Evolutionary conservation across 2,797 vertebrate species (phyloP).

Genomic region (Sebastes minor): DNA sequence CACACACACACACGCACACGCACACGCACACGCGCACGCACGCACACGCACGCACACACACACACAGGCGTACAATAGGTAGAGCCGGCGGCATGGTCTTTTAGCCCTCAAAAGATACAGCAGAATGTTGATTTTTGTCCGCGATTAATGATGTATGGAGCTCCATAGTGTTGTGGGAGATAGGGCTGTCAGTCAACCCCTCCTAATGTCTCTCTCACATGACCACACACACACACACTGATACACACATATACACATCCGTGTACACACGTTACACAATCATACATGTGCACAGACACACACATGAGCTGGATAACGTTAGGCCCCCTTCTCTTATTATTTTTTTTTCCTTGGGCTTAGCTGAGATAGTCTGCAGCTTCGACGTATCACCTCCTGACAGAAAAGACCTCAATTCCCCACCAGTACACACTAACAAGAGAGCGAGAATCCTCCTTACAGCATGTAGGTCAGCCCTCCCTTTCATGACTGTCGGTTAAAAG

Average conservation of each 20-base stretch:
- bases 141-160: slow-evolving; percentile 73
- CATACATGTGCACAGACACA: slow-evolving; percentile 22
- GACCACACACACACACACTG: not conserved
- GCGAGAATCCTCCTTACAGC: slow-evolving; percentile 66
- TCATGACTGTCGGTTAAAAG: slow-evolving; percentile 70
- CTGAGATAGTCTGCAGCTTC: slow-evolving; percentile 68
- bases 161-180: slow-evolving; percentile 58
- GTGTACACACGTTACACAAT: slow-evolving; percentile 5
- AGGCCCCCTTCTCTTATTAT: slow-evolving; percentile 18
- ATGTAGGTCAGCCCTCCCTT: slow-evolving; percentile 77
- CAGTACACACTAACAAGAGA: slow-evolving; percentile 77
- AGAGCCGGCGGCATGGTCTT: slow-evolving; percentile 26
- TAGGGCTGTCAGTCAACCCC: slow-evolving; percentile 60
- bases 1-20: not conserved
- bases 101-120: slow-evolving; percentile 57
- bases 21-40: not conserved
- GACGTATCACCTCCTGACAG: slow-evolving; percentile 75
- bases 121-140: slow-evolving; percentile 67
- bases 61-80: slow-evolving; percentile 2
- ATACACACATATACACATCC: not conserved
- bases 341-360: slow-evolving; percentile 57
- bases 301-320: slow-evolving; percentile 6
- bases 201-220: slow-evolving; percentile 1
- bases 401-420: slow-evolving; percentile 74
- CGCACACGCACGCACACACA: not conserved